Conservation (phyloP, 2,113 vertebrate genomes). For the Colossoma macropomum region DNA sequence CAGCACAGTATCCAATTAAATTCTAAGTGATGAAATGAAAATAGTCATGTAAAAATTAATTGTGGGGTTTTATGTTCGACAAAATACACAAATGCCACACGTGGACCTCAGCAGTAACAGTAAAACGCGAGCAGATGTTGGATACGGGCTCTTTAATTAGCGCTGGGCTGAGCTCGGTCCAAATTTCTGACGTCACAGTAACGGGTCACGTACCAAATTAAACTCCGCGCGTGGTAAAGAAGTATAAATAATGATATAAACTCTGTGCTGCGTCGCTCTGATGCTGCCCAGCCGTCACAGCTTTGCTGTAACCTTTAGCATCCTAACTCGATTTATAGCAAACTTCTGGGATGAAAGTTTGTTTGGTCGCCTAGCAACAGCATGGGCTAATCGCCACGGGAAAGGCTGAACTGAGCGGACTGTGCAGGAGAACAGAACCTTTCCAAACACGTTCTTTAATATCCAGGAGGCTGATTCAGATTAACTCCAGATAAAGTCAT, state of each 20-base stretch:
- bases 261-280: neutral
- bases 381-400: neutral
- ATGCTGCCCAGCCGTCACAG: neutral
- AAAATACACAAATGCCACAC: too few relatives aligned
- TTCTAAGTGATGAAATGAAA: too few relatives aligned
- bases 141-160: too few relatives aligned
- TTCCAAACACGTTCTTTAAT: neutral
- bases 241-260: neutral
- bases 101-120: too few relatives aligned
- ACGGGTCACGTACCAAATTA: neutral
- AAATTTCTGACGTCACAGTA: neutral
- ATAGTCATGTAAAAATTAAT: too few relatives aligned
- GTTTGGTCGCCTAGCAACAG: slow-evolving; percentile 2
- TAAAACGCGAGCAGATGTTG: too few relatives aligned
- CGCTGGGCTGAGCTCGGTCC: too few relatives aligned
- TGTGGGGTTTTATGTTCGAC: too few relatives aligned
- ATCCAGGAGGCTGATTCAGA: neutral
- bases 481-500: neutral
- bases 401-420: neutral
- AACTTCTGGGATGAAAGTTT: slow-evolving; percentile 16
- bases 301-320: neutral
- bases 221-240: neutral
- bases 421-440: neutral
- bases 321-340: slow-evolving; percentile 11
- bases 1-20: too few relatives aligned